Percentiles rank a stretch among this genome's conserved stretches.
Conservation (phyloP, 2,797 vertebrate species). For the Darevskia nairensis region DNA sequence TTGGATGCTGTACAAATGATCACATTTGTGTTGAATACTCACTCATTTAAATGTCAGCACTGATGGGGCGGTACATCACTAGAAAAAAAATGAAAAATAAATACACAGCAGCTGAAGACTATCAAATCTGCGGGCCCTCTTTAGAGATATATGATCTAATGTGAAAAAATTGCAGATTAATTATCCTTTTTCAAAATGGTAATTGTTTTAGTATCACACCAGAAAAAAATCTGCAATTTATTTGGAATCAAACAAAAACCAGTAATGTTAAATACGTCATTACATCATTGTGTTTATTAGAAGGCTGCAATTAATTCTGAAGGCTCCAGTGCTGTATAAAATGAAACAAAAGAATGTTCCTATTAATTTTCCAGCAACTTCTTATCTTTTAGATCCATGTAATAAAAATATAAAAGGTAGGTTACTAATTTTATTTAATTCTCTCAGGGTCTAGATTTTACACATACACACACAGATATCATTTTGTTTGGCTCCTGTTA, state of each 20-base stretch:
- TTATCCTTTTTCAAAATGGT: constrained; percentile 89
- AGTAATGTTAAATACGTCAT: constrained; percentile 80
- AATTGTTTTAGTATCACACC: constrained; percentile 89
- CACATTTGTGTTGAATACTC: constrained; percentile 94
- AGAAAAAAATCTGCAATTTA: constrained; percentile 87
- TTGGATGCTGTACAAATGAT: constrained; percentile 94
- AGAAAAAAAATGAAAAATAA: constrained; percentile 82
- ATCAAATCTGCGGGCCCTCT: constrained; percentile 81
- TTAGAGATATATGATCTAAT: constrained; percentile 88
- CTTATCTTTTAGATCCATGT: constrained; percentile 49
- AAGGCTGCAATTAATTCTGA: constrained; percentile 83
- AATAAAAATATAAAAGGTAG: background rate
- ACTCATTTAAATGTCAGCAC: constrained; percentile 98
- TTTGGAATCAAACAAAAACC: constrained; percentile 86
- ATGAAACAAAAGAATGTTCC: constrained; percentile 74
- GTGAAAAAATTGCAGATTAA: constrained; percentile 90
- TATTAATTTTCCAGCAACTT: constrained; percentile 67
- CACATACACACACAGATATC: background rate
- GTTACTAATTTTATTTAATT: constrained; percentile 7
- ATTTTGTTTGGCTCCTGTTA: background rate
- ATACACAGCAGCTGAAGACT: constrained; percentile 84
- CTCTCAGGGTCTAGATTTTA: constrained; percentile 12
- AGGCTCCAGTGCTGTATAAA: constrained; percentile 73
- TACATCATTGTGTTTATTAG: constrained; percentile 83
- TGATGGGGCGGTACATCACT: constrained; percentile 87